phyloP scores from a whole-genome alignment of 2,113 vertebrate genomes.

The Ramphastos sulfuratus region DNA sequence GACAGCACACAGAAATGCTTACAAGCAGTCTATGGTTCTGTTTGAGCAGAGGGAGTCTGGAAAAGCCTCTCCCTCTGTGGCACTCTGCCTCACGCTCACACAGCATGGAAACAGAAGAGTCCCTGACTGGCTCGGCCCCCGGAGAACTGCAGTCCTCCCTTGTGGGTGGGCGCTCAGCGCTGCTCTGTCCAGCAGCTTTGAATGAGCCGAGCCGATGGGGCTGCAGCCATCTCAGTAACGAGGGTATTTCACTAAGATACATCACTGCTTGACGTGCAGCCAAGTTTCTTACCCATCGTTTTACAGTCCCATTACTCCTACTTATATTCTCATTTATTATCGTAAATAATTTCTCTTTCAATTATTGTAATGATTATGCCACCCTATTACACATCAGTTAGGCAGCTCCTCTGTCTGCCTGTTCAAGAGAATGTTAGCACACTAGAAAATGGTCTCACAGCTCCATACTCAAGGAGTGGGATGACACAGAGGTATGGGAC shows the following conservation, averaged over 20 bases:
- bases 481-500: background rate
- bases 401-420: background rate
- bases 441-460: background rate
- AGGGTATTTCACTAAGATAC: constrained; percentile 41
- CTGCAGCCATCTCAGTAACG: constrained; percentile 13
- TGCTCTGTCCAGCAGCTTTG: constrained; percentile 16
- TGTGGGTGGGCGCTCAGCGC: background rate
- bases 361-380: constrained; percentile 49
- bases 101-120: background rate
- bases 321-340: constrained; percentile 61
- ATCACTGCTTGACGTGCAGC: constrained; percentile 43
- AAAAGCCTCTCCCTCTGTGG: background rate
- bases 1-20: background rate
- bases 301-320: constrained; percentile 51
- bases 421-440: background rate
- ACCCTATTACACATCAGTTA: constrained; percentile 38
- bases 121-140: background rate
- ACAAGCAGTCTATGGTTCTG: background rate
- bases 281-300: constrained; percentile 56
- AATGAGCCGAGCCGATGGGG: background rate
- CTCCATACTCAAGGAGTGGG: background rate
- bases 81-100: background rate
- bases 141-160: rapidly evolving
- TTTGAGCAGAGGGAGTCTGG: background rate
- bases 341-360: constrained; percentile 68